Conservation (phyloP, 2,797 vertebrate species). For the Ambastaia sidthimunki region DNA sequence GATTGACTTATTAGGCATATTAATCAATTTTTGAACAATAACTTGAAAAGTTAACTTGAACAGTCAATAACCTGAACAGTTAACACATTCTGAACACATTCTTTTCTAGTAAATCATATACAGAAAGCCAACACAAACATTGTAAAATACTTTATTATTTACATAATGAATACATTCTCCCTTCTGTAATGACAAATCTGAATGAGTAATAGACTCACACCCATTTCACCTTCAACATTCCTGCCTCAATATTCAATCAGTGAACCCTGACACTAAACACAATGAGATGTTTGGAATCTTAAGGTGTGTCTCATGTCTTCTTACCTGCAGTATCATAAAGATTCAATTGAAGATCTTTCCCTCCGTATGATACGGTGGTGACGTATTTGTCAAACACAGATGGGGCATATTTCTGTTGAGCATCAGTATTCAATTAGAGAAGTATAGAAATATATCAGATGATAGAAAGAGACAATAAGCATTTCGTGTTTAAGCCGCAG, state of each 20-base stretch:
- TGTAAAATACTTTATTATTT: not conserved
- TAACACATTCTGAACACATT: too few species aligned
- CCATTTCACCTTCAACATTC: not conserved
- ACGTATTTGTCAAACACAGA: slow-evolving; percentile 96
- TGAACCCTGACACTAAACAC: not conserved
- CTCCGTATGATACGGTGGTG: slow-evolving; percentile 81
- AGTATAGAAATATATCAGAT: not conserved
- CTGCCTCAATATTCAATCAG: not conserved
- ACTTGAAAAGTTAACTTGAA: too few species aligned
- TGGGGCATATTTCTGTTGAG: slow-evolving; percentile 87
- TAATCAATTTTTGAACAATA: too few species aligned
- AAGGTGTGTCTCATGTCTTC: slow-evolving; percentile 11
- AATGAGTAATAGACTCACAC: slow-evolving; percentile 3
- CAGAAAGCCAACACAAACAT: too few species aligned
- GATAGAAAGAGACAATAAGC: not conserved
- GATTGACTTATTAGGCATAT: too few species aligned
- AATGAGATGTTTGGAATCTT: not conserved
- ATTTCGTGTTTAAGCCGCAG: not conserved
- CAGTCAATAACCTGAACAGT: too few species aligned
- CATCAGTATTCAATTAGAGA: not conserved
- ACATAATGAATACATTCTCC: not conserved
- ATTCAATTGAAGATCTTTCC: slow-evolving; percentile 87
- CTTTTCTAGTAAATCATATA: too few species aligned
- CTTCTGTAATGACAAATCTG: not conserved
- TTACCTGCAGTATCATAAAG: slow-evolving; percentile 98